Percentiles rank a stretch among this genome's conserved stretches.
Evolutionary conservation across 2,888 invertebrate genomes (phyloP).

Genomic region (Argyresthia albistria): DNA sequence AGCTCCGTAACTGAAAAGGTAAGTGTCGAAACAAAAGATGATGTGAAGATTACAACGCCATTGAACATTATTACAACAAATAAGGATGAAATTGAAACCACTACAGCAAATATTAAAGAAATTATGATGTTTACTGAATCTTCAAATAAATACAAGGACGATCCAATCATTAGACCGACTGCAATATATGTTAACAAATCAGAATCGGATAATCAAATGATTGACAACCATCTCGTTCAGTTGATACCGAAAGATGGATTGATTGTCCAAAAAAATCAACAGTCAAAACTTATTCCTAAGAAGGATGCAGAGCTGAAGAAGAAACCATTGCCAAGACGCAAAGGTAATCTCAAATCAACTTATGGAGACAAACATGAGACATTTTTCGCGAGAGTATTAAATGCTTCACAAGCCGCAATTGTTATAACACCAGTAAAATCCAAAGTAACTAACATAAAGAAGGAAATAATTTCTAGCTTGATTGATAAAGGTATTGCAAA

Average conservation of each 20-base stretch:
- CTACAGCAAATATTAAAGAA: conserved; percentile 3
- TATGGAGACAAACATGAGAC: conserved; percentile 63
- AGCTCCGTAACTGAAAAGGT: conserved; percentile 7
- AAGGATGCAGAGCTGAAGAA: conserved; percentile 43
- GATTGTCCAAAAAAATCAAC: conserved; percentile 38
- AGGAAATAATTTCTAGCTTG: no score
- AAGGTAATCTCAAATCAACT: conserved; percentile 63
- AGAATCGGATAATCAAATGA: conserved; percentile 21
- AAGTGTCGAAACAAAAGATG: neutral
- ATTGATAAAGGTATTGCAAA: neutral
- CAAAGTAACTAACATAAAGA: neutral
- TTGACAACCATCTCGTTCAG: conserved; percentile 44
- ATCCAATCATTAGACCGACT: conserved; percentile 47
- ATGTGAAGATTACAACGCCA: conserved; percentile 6
- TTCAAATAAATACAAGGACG: conserved; percentile 14
- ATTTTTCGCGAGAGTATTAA: conserved; percentile 31
- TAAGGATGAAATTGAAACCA: conserved; percentile 1
- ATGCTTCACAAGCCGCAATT: conserved; percentile 1
- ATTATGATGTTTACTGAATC: no score
- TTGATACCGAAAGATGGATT: conserved; percentile 31
- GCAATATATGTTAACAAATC: conserved; percentile 27
- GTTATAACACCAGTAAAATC: neutral
- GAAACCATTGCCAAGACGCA: conserved; percentile 49
- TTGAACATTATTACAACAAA: neutral
- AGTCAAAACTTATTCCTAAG: conserved; percentile 27